These are phyloP conservation scores for Daboia siamensis DNA, from an alignment of 2,113 vertebrate genomes.

Conservation along the genomic window DNA sequence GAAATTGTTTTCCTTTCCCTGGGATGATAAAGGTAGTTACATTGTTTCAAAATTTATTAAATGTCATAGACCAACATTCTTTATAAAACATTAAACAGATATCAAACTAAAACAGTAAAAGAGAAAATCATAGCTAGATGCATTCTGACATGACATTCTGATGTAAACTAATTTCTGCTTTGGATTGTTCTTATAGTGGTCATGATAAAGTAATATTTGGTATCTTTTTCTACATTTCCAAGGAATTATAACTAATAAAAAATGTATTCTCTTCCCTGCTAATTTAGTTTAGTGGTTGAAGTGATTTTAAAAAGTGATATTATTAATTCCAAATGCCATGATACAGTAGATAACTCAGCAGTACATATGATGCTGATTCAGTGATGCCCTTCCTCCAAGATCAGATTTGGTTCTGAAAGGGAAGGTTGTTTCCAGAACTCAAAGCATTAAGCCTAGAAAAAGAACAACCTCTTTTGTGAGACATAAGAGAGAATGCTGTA, in stretches of 20 bases:
- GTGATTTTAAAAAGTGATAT: neutral
- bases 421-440: neutral
- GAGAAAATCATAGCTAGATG: neutral
- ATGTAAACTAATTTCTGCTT: neutral
- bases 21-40: constrained; percentile 35
- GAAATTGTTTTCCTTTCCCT: constrained; percentile 83
- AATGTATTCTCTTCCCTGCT: neutral
- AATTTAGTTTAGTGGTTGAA: neutral
- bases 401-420: neutral
- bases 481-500: neutral
- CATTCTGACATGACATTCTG: neutral
- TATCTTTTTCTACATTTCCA: neutral
- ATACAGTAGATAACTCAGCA: neutral
- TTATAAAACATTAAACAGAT: neutral
- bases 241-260: neutral
- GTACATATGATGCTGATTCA: neutral
- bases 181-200: neutral
- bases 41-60: neutral
- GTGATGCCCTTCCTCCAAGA: neutral
- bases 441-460: neutral
- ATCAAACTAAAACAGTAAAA: neutral
- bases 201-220: neutral
- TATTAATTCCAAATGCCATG: neutral
- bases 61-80: neutral
- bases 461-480: neutral